These are phyloP conservation scores for Adineta ricciae DNA, from an alignment of 2,888 invertebrate genomes.

Conservation along the genomic window DNA sequence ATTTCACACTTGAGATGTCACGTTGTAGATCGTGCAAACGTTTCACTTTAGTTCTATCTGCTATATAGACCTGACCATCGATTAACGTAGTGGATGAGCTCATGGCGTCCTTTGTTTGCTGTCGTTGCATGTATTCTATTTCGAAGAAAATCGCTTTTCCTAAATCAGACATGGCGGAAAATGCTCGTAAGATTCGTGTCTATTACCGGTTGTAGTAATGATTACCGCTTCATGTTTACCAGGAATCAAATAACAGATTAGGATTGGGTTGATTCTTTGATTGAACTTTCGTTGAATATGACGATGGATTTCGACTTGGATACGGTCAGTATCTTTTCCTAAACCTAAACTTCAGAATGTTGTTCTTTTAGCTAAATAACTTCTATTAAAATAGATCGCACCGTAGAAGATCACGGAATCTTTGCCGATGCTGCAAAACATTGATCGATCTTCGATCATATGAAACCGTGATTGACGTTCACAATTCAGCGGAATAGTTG, in stretches of 20 bases:
- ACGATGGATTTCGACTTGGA: background rate
- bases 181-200: no score
- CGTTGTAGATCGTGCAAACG: constrained; percentile 15
- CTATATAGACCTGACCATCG: background rate
- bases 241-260: background rate
- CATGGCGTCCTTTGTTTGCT: no score
- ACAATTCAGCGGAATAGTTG: background rate
- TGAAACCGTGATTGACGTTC: constrained; percentile 5
- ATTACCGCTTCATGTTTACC: background rate
- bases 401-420: background rate
- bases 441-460: background rate
- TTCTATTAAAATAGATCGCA: background rate
- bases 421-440: background rate
- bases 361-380: no score
- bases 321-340: background rate
- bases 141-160: background rate
- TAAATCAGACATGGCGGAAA: background rate
- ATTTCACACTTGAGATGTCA: background rate
- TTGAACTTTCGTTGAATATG: background rate
- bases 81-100: background rate
- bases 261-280: background rate
- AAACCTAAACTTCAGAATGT: background rate
- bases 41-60: background rate
- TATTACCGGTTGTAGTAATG: background rate
- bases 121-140: background rate